Evolutionary conservation across 37 sponge, comb jelly and placozoan species (phyloP), one percentile per base, ranked within the genome.

Genomic region (Crambe crambe): DNA sequence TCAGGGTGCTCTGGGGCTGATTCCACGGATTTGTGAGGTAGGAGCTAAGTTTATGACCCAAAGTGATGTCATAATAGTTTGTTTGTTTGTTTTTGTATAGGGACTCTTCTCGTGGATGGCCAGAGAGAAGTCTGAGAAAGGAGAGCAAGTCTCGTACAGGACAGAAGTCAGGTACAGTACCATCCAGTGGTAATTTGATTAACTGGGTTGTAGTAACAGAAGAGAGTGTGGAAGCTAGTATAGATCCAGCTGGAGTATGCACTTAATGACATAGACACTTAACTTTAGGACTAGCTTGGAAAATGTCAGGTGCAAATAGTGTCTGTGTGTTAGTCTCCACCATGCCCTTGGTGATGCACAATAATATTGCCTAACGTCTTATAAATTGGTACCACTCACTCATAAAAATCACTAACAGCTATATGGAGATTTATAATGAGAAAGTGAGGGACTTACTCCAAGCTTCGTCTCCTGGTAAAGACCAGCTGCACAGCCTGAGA

Each of bases 351-450:
- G n/a, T n/a, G n/a, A n/a, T n/a, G n/a, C n/a, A n/a, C n/a, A n/a
- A n/a, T n/a, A n/a, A n/a, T n/a, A n/a, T n/a, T n/a, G n/a, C n/a
- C n/a, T n/a, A n/a, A n/a, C n/a, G n/a, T n/a, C n/a, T n/a, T n/a
- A n/a, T n/a, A n/a, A n/a, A n/a, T n/a, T n/a, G n/a, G n/a, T n/a
- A n/a, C n/a, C n/a, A n/a, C n/a, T n/a, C n/a, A n/a, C n/a, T n/a
- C n/a, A n/a, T n/a, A n/a, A n/a, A n/a, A n/a, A n/a, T 75, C 31
- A 1, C 56, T 2, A 66, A 23, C 56, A 95, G 95, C 54, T 95
- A 91, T 39, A 82, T 91, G 85, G 95, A 95, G 75, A 95, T 95
- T 29, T 95, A 95, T 84, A 95, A 95, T 74, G 95, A 95, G 80
- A 87, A 83, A 71, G 95, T 91, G 23, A 68, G 83, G 5, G 95